Percentiles rank a stretch among this genome's conserved stretches.
phyloP scores from a whole-genome alignment of 2,888 invertebrate species.

The Drosophila colorata region DNA sequence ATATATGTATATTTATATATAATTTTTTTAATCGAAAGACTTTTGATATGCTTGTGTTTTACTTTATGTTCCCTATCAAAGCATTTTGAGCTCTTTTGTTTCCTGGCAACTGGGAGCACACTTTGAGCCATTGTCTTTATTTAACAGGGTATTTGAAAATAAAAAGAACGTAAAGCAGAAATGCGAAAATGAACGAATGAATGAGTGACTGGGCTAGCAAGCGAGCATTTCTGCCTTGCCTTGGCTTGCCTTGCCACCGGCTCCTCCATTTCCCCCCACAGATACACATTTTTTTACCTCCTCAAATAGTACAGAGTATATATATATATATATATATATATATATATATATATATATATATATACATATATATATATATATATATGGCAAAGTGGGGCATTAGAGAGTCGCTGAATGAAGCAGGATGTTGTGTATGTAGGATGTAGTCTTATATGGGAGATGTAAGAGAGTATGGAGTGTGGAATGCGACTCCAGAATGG shows the following conservation, averaged over 20 bases:
- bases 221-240: conserved; percentile 20
- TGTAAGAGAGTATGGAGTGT: conserved; percentile 4
- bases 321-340: conserved; percentile 5
- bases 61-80: too few species aligned
- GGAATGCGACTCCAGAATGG: conserved; percentile 14
- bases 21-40: neutral
- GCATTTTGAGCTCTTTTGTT: too few species aligned
- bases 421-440: conserved; percentile 22
- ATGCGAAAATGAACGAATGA: conserved; percentile 51
- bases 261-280: too few species aligned
- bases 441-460: conserved; percentile 23
- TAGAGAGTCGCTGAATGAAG: conserved; percentile 42
- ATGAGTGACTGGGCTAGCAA: conserved; percentile 41
- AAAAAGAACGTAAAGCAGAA: conserved; percentile 21
- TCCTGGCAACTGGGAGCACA: too few species aligned
- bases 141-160: conserved; percentile 18
- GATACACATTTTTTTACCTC: too few species aligned
- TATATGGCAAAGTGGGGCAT: conserved; percentile 46
- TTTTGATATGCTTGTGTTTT: neutral
- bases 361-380: neutral
- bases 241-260: conserved; percentile 1
- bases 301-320: neutral
- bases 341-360: conserved; percentile 5
- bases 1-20: too few species aligned
- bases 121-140: neutral